phyloP scores from a whole-genome alignment of 2,888 invertebrate species.

The Eustalomyia histrio region DNA sequence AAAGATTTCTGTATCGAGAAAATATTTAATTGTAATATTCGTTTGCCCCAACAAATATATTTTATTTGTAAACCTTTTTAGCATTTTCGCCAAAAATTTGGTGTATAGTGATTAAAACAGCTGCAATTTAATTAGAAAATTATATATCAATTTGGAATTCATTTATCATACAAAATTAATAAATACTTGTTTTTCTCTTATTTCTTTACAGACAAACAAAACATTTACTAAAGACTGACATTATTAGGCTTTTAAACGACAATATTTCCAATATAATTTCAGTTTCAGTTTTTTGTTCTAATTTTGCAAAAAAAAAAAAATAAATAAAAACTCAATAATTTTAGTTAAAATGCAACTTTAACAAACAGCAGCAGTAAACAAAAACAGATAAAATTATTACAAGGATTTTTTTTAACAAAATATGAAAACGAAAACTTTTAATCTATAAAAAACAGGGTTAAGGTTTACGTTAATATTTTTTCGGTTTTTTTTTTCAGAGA shows the following conservation, averaged over 20 bases:
- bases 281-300: constrained; percentile 60
- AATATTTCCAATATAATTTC: constrained; percentile 75
- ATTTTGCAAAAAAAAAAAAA: constrained; percentile 56
- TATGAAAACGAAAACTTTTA: constrained; percentile 29
- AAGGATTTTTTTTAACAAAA: constrained; percentile 46
- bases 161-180: no score
- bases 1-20: no score
- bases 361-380: constrained; percentile 23
- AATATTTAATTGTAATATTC: no score
- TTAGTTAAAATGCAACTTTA: constrained; percentile 45
- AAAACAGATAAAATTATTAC: constrained; percentile 25
- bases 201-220: constrained; percentile 67
- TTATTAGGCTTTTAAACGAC: constrained; percentile 80
- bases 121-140: no score
- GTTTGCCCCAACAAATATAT: no score
- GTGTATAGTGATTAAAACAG: no score
- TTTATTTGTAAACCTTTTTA: no score
- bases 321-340: constrained; percentile 38
- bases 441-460: constrained; percentile 42
- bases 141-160: no score
- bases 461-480: constrained; percentile 30
- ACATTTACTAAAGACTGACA: constrained; percentile 79
- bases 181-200: constrained; percentile 14
- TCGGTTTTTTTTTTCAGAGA: constrained; percentile 23
- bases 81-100: no score